phyloP scores from a whole-genome alignment of 2,888 invertebrate species.

The Thera britannica region DNA sequence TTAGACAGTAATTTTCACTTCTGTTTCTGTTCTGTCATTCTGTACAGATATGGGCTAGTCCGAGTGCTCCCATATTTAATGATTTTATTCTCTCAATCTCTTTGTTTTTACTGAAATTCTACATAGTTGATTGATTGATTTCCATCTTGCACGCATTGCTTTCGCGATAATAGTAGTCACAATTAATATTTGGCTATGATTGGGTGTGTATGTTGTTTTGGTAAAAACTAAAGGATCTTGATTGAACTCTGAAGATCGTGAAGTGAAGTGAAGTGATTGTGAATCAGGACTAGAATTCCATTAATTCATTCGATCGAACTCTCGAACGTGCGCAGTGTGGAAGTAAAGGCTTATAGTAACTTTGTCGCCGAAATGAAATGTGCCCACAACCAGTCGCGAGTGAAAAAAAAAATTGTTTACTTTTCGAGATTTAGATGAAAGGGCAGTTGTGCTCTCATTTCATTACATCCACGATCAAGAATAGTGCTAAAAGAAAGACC shows the following conservation, averaged over 20 bases:
- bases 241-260: neutral
- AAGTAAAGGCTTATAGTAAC: slow-evolving; percentile 47
- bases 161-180: neutral
- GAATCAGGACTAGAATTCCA: slow-evolving; percentile 15
- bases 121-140: neutral
- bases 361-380: slow-evolving; percentile 60
- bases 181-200: neutral
- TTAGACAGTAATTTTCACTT: too few relatives aligned
- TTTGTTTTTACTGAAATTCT: neutral
- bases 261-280: slow-evolving; percentile 11
- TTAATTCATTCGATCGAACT: slow-evolving; percentile 27
- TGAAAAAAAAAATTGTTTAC: slow-evolving; percentile 42
- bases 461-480: slow-evolving; percentile 53
- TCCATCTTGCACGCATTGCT: neutral
- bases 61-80: neutral
- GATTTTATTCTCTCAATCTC: neutral
- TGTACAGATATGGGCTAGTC: too few relatives aligned
- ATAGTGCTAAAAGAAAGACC: slow-evolving; percentile 50
- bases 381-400: slow-evolving; percentile 46
- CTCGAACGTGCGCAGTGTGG: slow-evolving; percentile 51
- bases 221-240: neutral
- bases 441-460: slow-evolving; percentile 43
- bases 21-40: too few relatives aligned
- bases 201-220: neutral
- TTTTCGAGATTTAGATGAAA: slow-evolving; percentile 35